Evolutionary conservation across 92 coral and sea anemone genomes (phyloP).

Genomic region (Anthopleura xanthogrammica): DNA sequence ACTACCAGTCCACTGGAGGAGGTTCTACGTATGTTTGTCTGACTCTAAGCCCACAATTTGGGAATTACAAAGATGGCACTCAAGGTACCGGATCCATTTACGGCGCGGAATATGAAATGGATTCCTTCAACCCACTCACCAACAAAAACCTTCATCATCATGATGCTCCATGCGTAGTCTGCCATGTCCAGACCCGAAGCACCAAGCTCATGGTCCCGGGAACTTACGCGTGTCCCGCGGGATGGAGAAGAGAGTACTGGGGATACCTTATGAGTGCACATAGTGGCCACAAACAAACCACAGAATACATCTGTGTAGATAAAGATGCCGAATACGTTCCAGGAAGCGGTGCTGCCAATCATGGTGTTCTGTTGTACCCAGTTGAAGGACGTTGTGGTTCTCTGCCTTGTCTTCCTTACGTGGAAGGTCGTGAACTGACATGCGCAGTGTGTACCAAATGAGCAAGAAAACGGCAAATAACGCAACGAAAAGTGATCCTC

Average conservation of each 20-base stretch:
- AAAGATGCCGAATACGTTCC: slow-evolving; percentile 44
- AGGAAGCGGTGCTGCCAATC: slow-evolving; percentile 26
- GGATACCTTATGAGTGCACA: slow-evolving; percentile 71
- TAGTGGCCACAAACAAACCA: slow-evolving; percentile 36
- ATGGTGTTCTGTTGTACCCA: slow-evolving; percentile 62
- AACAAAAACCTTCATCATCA: slow-evolving; percentile 34
- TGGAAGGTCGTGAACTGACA: slow-evolving; percentile 49
- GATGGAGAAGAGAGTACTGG: slow-evolving; percentile 73
- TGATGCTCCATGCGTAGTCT: slow-evolving; percentile 71
- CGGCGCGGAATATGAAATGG: slow-evolving; percentile 60
- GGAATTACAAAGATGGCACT: slow-evolving; percentile 30
- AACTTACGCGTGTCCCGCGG: slow-evolving; percentile 65
- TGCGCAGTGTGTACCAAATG: slow-evolving; percentile 72
- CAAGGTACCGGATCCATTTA: slow-evolving; percentile 35
- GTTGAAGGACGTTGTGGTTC: slow-evolving; percentile 64
- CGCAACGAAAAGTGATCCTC: too few relatives aligned
- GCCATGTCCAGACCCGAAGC: slow-evolving; percentile 64
- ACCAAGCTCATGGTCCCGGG: slow-evolving; percentile 66
- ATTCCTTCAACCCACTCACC: slow-evolving; percentile 32
- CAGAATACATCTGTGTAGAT: slow-evolving; percentile 67
- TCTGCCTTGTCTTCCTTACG: slow-evolving; percentile 62
- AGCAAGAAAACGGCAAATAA: background rate
- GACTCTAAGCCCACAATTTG: slow-evolving; percentile 51
- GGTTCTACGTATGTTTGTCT: slow-evolving; percentile 60
- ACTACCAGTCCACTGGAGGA: slow-evolving; percentile 44